A percentile compares a stretch with the other conserved stretches of the same genome.
phyloP scores from a whole-genome alignment of 2,888 invertebrate genomes.

The Sarcophaga rosellei region DNA sequence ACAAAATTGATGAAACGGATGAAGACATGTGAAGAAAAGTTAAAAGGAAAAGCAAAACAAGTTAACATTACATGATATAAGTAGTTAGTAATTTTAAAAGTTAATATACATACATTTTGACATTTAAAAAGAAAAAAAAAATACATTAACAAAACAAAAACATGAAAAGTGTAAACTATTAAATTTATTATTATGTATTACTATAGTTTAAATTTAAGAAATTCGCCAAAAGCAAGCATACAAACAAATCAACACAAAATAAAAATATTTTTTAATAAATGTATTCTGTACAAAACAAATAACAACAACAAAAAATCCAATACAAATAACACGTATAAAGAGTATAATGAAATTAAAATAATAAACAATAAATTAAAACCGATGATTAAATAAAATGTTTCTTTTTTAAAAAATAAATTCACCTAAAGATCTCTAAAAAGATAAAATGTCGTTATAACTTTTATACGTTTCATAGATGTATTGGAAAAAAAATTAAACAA shows the following conservation, averaged over 20 bases:
- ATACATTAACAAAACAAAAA: constrained; percentile 39
- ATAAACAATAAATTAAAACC: neutral
- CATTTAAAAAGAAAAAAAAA: constrained; percentile 1
- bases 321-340: constrained; percentile 28
- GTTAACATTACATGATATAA: constrained; percentile 81
- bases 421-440: neutral
- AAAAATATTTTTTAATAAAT: constrained; percentile 62
- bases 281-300: constrained; percentile 68
- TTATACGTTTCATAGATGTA: neutral
- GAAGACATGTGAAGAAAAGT: constrained; percentile 6
- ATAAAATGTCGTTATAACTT: neutral
- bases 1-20: neutral
- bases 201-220: constrained; percentile 40
- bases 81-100: constrained; percentile 80
- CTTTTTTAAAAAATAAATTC: neutral
- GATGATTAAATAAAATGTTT: neutral
- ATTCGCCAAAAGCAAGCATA: constrained; percentile 40
- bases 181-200: constrained; percentile 41
- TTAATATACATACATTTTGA: constrained; percentile 65
- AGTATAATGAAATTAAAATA: constrained; percentile 14
- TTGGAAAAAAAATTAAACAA: neutral
- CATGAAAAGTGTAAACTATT: constrained; percentile 51
- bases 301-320: constrained; percentile 57
- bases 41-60: constrained; percentile 78
- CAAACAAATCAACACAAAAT: constrained; percentile 36